Base-by-base conservation (phyloP, 30 jellyfish, hydroid and myxozoan species). In the Hydractinia echinata region DNA sequence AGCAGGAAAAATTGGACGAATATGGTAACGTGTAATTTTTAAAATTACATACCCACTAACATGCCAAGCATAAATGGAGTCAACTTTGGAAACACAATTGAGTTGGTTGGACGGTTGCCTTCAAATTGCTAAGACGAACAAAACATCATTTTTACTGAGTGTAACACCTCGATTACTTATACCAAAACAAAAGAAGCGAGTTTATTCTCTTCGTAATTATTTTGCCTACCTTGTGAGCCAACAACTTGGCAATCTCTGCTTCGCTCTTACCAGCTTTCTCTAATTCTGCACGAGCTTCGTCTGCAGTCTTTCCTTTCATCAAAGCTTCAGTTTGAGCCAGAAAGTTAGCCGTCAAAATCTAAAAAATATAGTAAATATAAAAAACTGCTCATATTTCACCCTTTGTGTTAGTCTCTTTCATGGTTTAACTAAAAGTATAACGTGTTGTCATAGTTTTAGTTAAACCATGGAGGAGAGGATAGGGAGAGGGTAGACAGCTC, bases 291-390 rank as follows among this genome's bases (percentile, higher is more conserved):
- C 88, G 82, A 6, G 96, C 99, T 62, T 89, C 97, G 6, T 84
- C 91, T 20, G 61, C 70, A 14, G 98, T 84, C 72, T 95, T 95
- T 0, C 99, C 99, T 61, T 89, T 89, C 99, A 95, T 95, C 54
- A 95, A 81, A 4, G 99, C 99, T 79, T 95, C 99, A 5, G 99
- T 95, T 72, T 95, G 99, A 4, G 99, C 99, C 64, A 95, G 79
- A 87, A 95, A 95, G 67, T 95, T 95, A 19, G 99, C 96, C 15
- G 85, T 76, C 82, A 95, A 67, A 53, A 95, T 95, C 96, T 92
- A 44, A 15, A 67, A 8, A 53, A 58, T 11, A 11, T 58, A 16
- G 19, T 58, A 13, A 58, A 16, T 58, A 3, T 11, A 3, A 16
- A 58, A 58, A 58, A 11, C 18, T 11, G 69, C 15, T 58, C 3